Percentiles rank a stretch among this genome's conserved stretches.
phyloP scores from a whole-genome alignment of 30 jellyfish, hydroid and myxozoan species.

The Aurelia sp. region DNA sequence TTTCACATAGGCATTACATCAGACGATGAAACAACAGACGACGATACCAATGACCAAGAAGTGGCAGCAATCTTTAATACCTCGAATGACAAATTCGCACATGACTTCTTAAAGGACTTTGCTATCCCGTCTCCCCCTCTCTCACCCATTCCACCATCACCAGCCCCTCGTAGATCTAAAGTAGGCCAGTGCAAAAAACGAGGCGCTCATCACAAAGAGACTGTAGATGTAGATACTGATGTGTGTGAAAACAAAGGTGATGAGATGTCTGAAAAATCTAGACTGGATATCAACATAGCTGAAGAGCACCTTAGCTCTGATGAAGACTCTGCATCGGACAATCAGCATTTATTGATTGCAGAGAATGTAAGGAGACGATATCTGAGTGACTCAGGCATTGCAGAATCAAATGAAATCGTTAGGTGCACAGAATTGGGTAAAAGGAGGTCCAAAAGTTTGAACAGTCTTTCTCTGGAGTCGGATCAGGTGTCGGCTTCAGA shows the following conservation, averaged over 20 bases:
- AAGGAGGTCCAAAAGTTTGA: background rate
- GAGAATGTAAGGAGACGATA: background rate
- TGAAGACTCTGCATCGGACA: too few relatives aligned
- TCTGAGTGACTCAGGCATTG: background rate
- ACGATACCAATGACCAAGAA: constrained; percentile 42
- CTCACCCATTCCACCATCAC: constrained; percentile 95
- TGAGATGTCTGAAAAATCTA: too few relatives aligned
- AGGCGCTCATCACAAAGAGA: too few relatives aligned
- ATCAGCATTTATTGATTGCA: too few relatives aligned
- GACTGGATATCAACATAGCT: too few relatives aligned
- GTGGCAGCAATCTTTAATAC: constrained; percentile 39
- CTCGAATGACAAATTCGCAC: background rate
- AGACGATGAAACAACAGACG: constrained; percentile 17
- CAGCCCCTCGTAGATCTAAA: constrained; percentile 33
- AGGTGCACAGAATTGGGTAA: background rate
- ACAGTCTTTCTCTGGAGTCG: background rate
- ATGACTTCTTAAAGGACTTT: constrained; percentile 41
- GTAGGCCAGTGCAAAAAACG: background rate
- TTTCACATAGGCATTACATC: background rate
- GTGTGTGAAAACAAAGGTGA: too few relatives aligned
- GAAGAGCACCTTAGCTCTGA: too few relatives aligned
- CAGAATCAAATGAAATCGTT: background rate
- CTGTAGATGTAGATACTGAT: too few relatives aligned
- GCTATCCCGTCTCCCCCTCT: constrained; percentile 86
- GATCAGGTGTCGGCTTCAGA: too few relatives aligned